These are phyloP conservation scores for Carlito syrichta DNA, from an alignment of 2,113 vertebrate species.

Conservation along the genomic window DNA sequence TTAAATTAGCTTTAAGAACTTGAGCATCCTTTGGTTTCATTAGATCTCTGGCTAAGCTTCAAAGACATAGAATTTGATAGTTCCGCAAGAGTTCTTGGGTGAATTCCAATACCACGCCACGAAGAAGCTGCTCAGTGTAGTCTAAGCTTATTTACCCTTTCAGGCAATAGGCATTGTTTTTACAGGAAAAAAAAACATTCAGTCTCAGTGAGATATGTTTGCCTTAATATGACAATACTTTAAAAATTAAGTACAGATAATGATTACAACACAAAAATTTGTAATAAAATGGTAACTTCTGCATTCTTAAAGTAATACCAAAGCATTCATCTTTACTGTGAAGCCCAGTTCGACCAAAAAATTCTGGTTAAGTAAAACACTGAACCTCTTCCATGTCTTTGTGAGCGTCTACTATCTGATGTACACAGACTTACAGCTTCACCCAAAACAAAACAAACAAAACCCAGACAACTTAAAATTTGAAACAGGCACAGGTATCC, in stretches of 20 bases:
- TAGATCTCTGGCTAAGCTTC: constrained; percentile 76
- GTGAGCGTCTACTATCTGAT: neutral
- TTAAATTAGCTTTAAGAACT: constrained; percentile 81
- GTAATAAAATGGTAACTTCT: neutral
- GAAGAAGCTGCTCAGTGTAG: constrained; percentile 54
- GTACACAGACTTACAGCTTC: neutral
- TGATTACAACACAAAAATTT: neutral
- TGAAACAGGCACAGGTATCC: neutral
- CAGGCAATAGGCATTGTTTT: neutral
- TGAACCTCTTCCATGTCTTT: neutral
- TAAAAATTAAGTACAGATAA: constrained; percentile 3
- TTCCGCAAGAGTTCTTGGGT: constrained; percentile 67
- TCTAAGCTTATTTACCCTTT: constrained; percentile 17
- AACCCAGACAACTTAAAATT: neutral
- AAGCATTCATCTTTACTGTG: neutral
- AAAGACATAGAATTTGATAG: constrained; percentile 71
- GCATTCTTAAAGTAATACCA: neutral
- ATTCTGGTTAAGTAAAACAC: neutral
- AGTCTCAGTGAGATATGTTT: neutral
- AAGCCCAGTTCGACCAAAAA: neutral
- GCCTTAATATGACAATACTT: neutral
- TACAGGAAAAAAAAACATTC: constrained; percentile 35
- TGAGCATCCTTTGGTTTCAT: constrained; percentile 78
- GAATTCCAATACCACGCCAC: constrained; percentile 47
- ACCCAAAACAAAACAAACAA: neutral